Evolutionary conservation across 2,888 invertebrate genomes (phyloP).

Genomic region (Drosophila anomelani): DNA sequence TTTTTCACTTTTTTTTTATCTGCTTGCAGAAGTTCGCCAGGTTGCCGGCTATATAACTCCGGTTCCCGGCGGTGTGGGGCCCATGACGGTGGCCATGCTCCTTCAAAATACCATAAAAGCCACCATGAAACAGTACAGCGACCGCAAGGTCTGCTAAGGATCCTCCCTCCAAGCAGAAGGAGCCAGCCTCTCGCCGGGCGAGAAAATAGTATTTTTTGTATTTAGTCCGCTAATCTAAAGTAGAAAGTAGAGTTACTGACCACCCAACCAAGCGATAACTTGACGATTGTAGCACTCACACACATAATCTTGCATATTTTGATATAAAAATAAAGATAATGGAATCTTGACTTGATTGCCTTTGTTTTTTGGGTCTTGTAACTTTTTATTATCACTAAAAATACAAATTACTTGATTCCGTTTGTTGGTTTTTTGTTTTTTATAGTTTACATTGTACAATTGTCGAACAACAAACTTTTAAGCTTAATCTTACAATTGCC

Average conservation of each 20-base stretch:
- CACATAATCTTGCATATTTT: slow-evolving; percentile 1
- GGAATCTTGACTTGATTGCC: not conserved
- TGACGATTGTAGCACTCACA: slow-evolving; percentile 17
- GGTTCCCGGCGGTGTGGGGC: slow-evolving; percentile 96
- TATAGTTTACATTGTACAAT: slow-evolving; percentile 63
- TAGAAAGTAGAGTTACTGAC: slow-evolving; percentile 33
- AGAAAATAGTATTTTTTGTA: slow-evolving; percentile 42
- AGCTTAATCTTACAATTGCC: slow-evolving; percentile 36
- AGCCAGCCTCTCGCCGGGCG: slow-evolving; percentile 16
- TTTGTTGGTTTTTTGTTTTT: slow-evolving; percentile 15
- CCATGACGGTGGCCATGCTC: slow-evolving; percentile 97
- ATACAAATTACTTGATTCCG: slow-evolving; percentile 55
- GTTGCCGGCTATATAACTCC: slow-evolving; percentile 94
- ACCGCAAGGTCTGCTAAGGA: slow-evolving; percentile 2
- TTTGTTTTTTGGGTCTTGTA: slow-evolving; percentile 38
- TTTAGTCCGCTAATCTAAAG: slow-evolving; percentile 28
- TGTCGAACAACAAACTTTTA: slow-evolving; percentile 56
- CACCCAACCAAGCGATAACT: slow-evolving; percentile 22
- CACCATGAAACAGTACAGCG: slow-evolving; percentile 85
- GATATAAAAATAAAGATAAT: slow-evolving; percentile 15
- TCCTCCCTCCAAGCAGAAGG: slow-evolving; percentile 35
- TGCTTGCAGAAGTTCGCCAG: slow-evolving; percentile 88
- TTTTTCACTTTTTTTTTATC: not conserved
- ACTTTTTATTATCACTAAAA: slow-evolving; percentile 66
- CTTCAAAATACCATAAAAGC: slow-evolving; percentile 95